Base-by-base conservation (phyloP, 1,140 invertebrate genomes). In the Caenorhabditis remanei region DNA sequence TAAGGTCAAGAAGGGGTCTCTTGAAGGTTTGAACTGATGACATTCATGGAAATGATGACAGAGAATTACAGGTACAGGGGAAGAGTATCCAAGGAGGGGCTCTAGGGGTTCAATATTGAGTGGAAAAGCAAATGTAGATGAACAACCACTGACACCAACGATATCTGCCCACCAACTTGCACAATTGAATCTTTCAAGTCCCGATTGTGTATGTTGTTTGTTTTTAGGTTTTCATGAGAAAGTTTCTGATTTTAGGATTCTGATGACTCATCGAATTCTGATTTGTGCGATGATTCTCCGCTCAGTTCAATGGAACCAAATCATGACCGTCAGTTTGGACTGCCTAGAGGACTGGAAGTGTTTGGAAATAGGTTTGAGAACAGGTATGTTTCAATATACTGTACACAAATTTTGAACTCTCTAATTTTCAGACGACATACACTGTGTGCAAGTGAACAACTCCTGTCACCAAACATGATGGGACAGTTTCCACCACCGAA, bases 91-190 rank as follows among this genome's bases (percentile, higher is more conserved):
- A 40, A 50, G 91, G 82, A 65, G 91, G 9, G 91, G 91, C 19
- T 92, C 91, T n/a, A 88, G 91, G 55, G 91, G 91, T 21, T 93
- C 92, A 9, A 92, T 92, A 82, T 61, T 93, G 9, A 93, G 92
- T 61, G 91, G 91, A 40, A 92, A 91, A 67, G 91, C 91, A 14
- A 90, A 90, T 63, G 90, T 92, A 7, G 92, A 91, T 50, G 88
- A 90, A 9, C 90, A 90, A 65, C 89, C 87, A 24, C 63, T 88
- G 14, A 58, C 87, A 19, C 85, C 90, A 16, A 93, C 91, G 7
- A 93, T 92, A 85, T 90, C 91, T 7, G 86, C 92, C 19, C 91
- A 92, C 67, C 92, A 92, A 53, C 87, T 93, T 24, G 92, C 91
- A 43, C 88, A 92, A 75, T 85, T 92, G 9, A 91, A 82, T 55